Evolutionary conservation across 2,888 invertebrate species (phyloP).

Genomic region (Pseudeuparius sepicola): DNA sequence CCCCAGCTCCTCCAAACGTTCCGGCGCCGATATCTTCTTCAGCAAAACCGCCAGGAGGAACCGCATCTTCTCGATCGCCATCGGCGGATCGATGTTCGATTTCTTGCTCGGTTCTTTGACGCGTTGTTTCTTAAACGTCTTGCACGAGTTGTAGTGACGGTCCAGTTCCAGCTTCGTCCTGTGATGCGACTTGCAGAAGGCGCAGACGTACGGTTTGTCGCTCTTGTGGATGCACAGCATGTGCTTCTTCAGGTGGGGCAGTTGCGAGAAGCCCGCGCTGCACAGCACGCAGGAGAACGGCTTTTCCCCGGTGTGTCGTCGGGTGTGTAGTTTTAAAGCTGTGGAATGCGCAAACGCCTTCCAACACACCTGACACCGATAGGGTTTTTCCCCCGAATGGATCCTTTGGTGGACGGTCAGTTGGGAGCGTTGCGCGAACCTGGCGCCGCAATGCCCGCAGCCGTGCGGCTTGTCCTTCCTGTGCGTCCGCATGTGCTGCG

Average conservation of each 20-base stretch:
- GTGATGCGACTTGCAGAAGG: constrained; percentile 61
- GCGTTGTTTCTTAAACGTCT: too few relatives aligned
- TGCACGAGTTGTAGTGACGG: constrained; percentile 45
- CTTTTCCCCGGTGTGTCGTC: constrained; percentile 77
- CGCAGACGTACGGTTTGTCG: constrained; percentile 67
- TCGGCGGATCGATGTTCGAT: constrained; percentile 36
- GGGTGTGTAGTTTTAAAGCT: constrained; percentile 71
- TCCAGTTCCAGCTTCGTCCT: constrained; percentile 66
- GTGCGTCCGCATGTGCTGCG: constrained; percentile 76
- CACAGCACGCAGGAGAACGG: constrained; percentile 67
- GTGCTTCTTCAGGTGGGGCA: constrained; percentile 81
- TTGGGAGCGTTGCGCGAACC: constrained; percentile 77
- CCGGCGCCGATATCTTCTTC: constrained; percentile 74
- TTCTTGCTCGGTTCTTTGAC: constrained; percentile 23
- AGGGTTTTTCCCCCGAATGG: constrained; percentile 79
- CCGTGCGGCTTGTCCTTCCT: constrained; percentile 65
- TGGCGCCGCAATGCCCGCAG: constrained; percentile 67
- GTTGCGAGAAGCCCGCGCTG: constrained; percentile 64
- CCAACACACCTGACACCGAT: constrained; percentile 70
- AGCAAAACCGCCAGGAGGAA: constrained; percentile 69
- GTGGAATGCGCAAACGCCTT: constrained; percentile 77
- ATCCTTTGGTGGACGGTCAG: constrained; percentile 72
- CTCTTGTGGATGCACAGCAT: constrained; percentile 78
- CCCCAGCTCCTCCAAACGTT: constrained; percentile 66
- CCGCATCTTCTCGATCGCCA: constrained; percentile 66